phyloP scores from a whole-genome alignment of 2,113 vertebrate genomes.

The human (Homo sapiens) region DNA sequence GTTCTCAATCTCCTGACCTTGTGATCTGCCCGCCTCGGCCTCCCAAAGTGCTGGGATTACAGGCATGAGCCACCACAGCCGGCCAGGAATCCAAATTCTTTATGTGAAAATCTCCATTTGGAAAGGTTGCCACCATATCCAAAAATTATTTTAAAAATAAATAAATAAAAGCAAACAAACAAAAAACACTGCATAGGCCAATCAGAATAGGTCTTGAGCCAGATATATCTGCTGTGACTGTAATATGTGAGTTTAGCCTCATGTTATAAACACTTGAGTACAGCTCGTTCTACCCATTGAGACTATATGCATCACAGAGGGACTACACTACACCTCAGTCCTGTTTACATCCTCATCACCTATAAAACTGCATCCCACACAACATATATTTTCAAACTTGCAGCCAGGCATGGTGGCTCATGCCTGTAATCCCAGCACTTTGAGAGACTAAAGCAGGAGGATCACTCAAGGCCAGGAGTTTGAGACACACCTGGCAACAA shows the following conservation, averaged over 20 bases:
- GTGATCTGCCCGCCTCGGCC: no score
- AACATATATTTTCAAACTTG: not conserved
- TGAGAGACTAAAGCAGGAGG: not conserved
- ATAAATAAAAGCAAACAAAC: not conserved
- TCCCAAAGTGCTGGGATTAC: no score
- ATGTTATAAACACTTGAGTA: not conserved
- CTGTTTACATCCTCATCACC: not conserved
- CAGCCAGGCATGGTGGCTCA: no score
- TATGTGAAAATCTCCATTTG: not conserved
- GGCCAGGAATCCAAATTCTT: not conserved
- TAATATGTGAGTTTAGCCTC: not conserved
- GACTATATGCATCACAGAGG: not conserved
- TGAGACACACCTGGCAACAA: not conserved
- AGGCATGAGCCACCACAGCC: no score
- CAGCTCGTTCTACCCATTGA: not conserved
- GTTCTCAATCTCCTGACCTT: no score
- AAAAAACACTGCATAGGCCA: not conserved
- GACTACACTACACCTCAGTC: not conserved
- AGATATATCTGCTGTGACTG: no score
- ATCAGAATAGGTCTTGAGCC: not conserved
- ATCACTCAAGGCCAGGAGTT: not conserved
- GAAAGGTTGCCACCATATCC: not conserved
- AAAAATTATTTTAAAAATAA: not conserved
- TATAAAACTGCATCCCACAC: not conserved
- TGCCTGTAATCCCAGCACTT: no score